Evolutionary conservation across 2,113 vertebrate genomes (phyloP).

Genomic region (Trinectes maculatus): DNA sequence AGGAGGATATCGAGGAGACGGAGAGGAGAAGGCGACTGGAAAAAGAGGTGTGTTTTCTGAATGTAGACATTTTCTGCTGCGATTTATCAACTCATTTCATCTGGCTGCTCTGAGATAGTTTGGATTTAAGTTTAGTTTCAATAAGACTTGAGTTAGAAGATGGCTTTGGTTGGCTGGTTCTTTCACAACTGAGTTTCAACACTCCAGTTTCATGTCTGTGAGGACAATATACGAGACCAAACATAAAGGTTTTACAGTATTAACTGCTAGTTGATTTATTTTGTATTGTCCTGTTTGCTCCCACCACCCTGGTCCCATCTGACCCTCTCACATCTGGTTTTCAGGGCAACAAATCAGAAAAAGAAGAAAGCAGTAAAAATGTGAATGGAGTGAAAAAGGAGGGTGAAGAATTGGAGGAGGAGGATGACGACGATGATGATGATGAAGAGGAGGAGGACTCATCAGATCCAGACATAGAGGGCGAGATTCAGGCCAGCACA

Average conservation of each 20-base stretch:
- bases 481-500: conserved; percentile 82
- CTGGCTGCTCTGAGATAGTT: too few species aligned
- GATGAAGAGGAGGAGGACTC: conserved; percentile 83
- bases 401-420: conserved; percentile 54
- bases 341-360: conserved; percentile 51
- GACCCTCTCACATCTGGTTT: neutral
- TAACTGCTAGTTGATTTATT: too few species aligned
- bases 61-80: neutral
- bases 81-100: too few species aligned
- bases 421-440: conserved; percentile 75
- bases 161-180: too few species aligned
- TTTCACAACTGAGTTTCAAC: too few species aligned
- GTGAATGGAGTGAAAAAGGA: conserved; percentile 39
- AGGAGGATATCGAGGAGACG: conserved; percentile 84
- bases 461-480: conserved; percentile 86
- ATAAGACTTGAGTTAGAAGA: too few species aligned
- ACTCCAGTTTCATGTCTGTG: too few species aligned
- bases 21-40: conserved; percentile 76
- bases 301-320: neutral
- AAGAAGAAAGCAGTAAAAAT: conserved; percentile 34
- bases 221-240: too few species aligned
- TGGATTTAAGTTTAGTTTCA: too few species aligned
- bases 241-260: too few species aligned
- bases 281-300: too few species aligned
- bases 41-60: conserved; percentile 65